Base-by-base conservation (phyloP, 2,888 invertebrate genomes). In the Tenodera sinensis region DNA sequence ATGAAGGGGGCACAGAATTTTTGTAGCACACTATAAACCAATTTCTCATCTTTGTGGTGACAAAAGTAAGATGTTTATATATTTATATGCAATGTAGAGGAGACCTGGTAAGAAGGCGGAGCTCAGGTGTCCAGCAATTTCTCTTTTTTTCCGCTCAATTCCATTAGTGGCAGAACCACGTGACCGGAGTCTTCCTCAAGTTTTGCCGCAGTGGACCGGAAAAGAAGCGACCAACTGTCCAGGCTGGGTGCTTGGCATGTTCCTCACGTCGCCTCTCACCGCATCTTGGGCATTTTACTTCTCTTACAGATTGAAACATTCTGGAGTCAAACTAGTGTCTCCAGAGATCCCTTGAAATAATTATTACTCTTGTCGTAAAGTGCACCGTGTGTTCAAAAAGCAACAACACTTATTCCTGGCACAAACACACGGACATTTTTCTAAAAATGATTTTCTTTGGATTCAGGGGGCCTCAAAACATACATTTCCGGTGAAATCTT, bases 91-190 rank as follows among this genome's bases (percentile, higher is more conserved):
- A 71, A 71, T 25, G 54, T 42, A 42, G 20, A 71, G 54, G 25
- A 71, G 54, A 25, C 25, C 54, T 71, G 54, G 2, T 71, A 71
- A 71, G n/a, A n/a, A n/a, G 54, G 20, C 54, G 25, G 54, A 85
- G 27, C 85, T 47, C 85, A 85, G 47, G 85, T 85, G 85, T 71
- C 42, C 85, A 47, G 9, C n/a, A 87, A 42, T 87, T 87, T 71
- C 82, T 87, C 87, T 87, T 82, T 25, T 30, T 71, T 20, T n/a
- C 87, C 82, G 54, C 54, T 71, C 54, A 87, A 87, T 87, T 87
- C 82, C 28, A 82, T 87, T 87, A 87, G 71, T 28, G 87, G 71
- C 54, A 34, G 82, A 27, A 82, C 87, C 87, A 87, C 87, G 87
- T 87, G 87, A 87, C 87, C 28, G 15, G 82, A 42, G 85, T 85